Base-by-base conservation (phyloP, 2,113 vertebrate species). In the Guaruba guarouba region DNA sequence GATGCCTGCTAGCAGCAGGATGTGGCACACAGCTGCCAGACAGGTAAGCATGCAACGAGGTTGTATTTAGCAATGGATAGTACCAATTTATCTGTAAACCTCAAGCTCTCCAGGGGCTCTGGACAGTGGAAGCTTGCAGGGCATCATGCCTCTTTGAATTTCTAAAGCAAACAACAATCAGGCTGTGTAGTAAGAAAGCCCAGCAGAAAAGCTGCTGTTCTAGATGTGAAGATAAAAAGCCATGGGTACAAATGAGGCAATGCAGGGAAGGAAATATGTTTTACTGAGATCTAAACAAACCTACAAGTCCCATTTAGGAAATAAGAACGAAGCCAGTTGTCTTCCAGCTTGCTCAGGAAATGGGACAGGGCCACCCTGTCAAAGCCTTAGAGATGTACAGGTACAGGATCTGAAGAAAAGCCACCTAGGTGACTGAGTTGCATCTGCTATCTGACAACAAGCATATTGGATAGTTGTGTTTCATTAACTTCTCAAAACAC, bases 11-110 rank as follows among this genome's bases (percentile, higher is more conserved):
- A 84, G 66, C 68, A 71, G 88, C 39, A 92, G 82, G 69, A 77
- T 88, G 29, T 88, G 55, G 39, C 94, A 73, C 80, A 71, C 52
- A 82, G 73, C 71, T 93, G 62, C 80, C 82, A 76, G 73, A 48
- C 61, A 96, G 82, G 95, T 94, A 79, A 91, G 48, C 33, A 31
- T 18, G 62, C 76, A 33, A 41, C 2, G 9, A 37, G n/a, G 28
- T 13, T 89, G 63, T 68, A 35, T 90, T 93, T 80, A 70, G 64
- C 86, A 81, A 88, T 6, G 11, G 55, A 43, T 62, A 93, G 17
- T 68, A 82, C 79, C 82, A 90, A 85, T 80, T 95, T 90, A 92
- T 88, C 88, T 92, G 63, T 82, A 94, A 90, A 94, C 85, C 51
- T 88, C 63, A 61, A 77, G 63, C 28, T 83, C 85, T 88, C 82